These are phyloP conservation scores for Stenichneumon culpator DNA, from an alignment of 2,888 invertebrate genomes.

Conservation along the genomic window DNA sequence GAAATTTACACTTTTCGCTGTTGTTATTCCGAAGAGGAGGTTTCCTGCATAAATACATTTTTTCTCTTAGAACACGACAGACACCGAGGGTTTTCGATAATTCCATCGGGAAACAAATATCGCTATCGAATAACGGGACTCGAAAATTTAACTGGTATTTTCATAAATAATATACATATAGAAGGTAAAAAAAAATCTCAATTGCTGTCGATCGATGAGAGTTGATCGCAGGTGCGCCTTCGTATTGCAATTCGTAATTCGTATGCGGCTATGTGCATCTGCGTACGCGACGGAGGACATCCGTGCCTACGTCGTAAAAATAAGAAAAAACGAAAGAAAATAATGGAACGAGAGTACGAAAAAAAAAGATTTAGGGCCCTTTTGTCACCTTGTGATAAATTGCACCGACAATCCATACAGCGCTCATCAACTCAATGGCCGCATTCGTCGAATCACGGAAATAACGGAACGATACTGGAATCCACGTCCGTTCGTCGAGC, in stretches of 20 bases:
- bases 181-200: not conserved
- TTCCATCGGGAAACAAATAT: too few relatives aligned
- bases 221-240: conserved; percentile 23
- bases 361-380: conserved; percentile 11
- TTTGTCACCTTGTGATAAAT: conserved; percentile 5
- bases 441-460: conserved; percentile 55
- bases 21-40: not conserved
- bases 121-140: not conserved
- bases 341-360: conserved; percentile 29
- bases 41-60: not conserved
- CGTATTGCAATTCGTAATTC: conserved; percentile 4
- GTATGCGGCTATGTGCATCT: not conserved
- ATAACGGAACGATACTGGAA: conserved; percentile 51
- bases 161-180: conserved; percentile 1
- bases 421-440: conserved; percentile 46
- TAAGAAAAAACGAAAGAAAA: conserved; percentile 19
- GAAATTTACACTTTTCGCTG: conserved; percentile 1
- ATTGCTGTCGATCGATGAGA: conserved; percentile 1
- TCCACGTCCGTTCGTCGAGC: conserved; percentile 50
- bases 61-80: not conserved
- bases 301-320: conserved; percentile 50
- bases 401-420: conserved; percentile 37
- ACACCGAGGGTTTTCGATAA: too few relatives aligned
- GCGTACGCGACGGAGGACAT: conserved; percentile 4
- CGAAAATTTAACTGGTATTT: conserved; percentile 44